phyloP scores from a whole-genome alignment of 1,140 invertebrate genomes.

The Lineus longissimus region DNA sequence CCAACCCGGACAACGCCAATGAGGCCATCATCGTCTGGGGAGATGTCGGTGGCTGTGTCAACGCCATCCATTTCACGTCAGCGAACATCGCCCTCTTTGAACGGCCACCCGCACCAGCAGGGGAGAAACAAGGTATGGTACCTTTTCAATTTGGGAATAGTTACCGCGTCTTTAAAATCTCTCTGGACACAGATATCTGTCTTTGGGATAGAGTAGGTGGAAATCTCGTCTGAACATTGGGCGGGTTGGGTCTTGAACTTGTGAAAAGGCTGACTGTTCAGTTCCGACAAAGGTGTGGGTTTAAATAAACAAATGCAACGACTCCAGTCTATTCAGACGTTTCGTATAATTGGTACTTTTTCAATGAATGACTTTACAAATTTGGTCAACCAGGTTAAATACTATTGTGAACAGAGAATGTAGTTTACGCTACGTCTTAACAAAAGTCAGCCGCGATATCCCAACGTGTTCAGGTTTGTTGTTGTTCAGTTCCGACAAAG shows the following conservation, averaged over 20 bases:
- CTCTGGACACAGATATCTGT: not conserved
- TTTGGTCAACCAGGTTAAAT: no score
- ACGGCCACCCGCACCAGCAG: conserved; percentile 46
- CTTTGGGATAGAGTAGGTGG: not conserved
- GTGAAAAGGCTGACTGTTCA: not conserved
- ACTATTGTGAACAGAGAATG: no score
- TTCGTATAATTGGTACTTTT: no score
- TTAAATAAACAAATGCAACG: no score
- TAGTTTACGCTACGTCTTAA: no score
- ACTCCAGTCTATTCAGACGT: no score
- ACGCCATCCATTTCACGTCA: conserved; percentile 48
- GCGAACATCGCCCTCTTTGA: conserved; percentile 52
- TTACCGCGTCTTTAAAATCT: not conserved
- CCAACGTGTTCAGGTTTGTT: no score
- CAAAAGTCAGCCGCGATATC: no score
- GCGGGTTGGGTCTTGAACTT: not conserved
- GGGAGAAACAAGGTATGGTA: conserved; percentile 46
- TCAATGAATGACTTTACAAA: no score
- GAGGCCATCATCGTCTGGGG: conserved; percentile 52
- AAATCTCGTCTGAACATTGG: not conserved
- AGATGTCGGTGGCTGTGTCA: conserved; percentile 48
- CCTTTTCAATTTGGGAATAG: not conserved
- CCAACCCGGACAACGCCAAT: conserved; percentile 48
- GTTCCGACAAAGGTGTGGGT: no score
- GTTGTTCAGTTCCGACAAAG: no score